Evolutionary conservation across 2,888 invertebrate species (phyloP).

Genomic region (Teinopalpus imperialis): DNA sequence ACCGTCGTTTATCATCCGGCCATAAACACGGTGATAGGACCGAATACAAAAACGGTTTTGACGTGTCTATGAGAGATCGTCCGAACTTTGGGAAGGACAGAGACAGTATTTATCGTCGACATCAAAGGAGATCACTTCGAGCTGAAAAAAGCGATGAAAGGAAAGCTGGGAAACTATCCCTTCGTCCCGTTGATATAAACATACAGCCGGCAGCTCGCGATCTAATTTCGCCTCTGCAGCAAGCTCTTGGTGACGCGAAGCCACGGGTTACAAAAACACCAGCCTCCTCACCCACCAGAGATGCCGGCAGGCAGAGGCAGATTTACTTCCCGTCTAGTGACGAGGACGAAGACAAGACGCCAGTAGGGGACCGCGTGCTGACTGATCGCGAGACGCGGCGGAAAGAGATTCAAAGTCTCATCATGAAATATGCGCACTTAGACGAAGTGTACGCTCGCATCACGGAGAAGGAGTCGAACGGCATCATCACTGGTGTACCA

Average conservation of each 20-base stretch:
- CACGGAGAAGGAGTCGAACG: conserved; percentile 57
- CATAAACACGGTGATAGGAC: conserved; percentile 61
- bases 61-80: conserved; percentile 52
- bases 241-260: conserved; percentile 58
- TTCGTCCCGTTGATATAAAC: conserved; percentile 80
- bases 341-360: conserved; percentile 76
- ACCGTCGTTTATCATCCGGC: conserved; percentile 61
- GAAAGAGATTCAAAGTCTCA: conserved; percentile 91
- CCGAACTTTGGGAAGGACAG: conserved; percentile 69
- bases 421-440: conserved; percentile 90
- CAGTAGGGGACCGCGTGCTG: conserved; percentile 80
- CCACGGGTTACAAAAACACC: conserved; percentile 55
- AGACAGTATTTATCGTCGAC: conserved; percentile 72
- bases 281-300: conserved; percentile 62
- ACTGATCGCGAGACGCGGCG: conserved; percentile 90
- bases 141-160: conserved; percentile 85
- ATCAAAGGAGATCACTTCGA: conserved; percentile 81
- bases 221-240: conserved; percentile 74
- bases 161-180: conserved; percentile 67
- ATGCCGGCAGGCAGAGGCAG: conserved; percentile 67
- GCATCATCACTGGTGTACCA: conserved; percentile 45
- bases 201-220: conserved; percentile 72
- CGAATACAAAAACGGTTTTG: conserved; percentile 65
- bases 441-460: conserved; percentile 86
- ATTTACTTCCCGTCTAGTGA: conserved; percentile 76